Base-by-base conservation (phyloP, 2,888 invertebrate species). In the Pterostichus niger region DNA sequence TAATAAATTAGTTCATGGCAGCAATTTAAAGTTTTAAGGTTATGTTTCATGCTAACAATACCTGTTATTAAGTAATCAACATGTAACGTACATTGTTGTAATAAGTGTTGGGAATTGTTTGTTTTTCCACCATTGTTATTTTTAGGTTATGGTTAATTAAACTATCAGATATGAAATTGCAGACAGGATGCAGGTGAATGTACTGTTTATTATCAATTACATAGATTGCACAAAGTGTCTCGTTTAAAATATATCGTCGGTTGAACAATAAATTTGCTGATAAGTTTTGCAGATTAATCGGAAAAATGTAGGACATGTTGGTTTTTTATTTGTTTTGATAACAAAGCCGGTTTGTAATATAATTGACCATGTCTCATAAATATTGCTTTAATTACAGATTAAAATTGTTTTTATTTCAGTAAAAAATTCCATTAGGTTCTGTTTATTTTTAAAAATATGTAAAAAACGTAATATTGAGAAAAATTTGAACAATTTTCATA, bases 181-280 rank as follows among this genome's bases (percentile, higher is more conserved):
- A 11, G 15, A 9, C 59, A 24, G 11, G 10, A 31, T 59, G 10
- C 17, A 59, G 71, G 44, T 44, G n/a, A 71, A 24, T 71, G 71
- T 40, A 35, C 68, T 68, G 35, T 68, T 46, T 71, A 24, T 15
- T 44, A 71, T 40, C 24, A 46, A 40, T 71, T 24, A 71, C 7
- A 6, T 35, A 40, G 40, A 59, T 59, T 59, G 59, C 59, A 59
- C 15, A 6, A 24, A 24, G 59, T 56, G 56, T 24, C 9, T 54
- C 17, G 17, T 15, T 11, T 31, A 9, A 40, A 59, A 24, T 59
- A 59, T 59, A 59, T 59, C 17, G 24, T 59, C 31, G 17, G 24
- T 24, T 24, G 24, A 24, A 24, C 11, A 31, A 59, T 24, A 59
- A 59, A 59, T 59, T 59, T 24, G 17, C 17, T 59, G 59, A 59